These are phyloP conservation scores for Agapostemon virescens DNA, from an alignment of 2,888 invertebrate species.

Conservation along the genomic window DNA sequence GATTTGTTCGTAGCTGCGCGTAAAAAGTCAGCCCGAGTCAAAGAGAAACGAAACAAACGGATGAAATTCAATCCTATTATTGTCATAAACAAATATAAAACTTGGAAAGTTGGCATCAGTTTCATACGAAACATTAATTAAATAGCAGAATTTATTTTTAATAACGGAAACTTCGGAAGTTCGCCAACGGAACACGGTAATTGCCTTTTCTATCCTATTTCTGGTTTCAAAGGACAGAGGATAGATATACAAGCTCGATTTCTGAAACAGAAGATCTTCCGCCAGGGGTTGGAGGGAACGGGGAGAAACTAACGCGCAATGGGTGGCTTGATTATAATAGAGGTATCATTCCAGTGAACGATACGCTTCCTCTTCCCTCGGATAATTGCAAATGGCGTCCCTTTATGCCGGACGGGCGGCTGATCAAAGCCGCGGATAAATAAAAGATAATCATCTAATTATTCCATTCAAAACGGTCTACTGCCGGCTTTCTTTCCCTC, in stretches of 20 bases:
- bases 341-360: constrained; percentile 77
- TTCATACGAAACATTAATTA: too few relatives aligned
- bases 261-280: constrained; percentile 29
- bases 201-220: neutral
- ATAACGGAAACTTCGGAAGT: too few relatives aligned
- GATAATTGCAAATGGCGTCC: constrained; percentile 79
- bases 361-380: constrained; percentile 72
- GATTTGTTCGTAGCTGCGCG: too few relatives aligned
- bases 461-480: constrained; percentile 72
- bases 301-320: constrained; percentile 73
- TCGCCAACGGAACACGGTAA: too few relatives aligned
- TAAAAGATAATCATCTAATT: constrained; percentile 78
- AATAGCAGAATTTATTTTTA: too few relatives aligned
- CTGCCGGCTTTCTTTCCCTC: constrained; percentile 50
- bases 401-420: constrained; percentile 69
- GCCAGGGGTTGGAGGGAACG: constrained; percentile 27
- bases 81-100: too few relatives aligned
- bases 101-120: too few relatives aligned
- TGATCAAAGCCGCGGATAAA: constrained; percentile 77
- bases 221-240: neutral
- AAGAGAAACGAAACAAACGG: too few relatives aligned
- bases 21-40: too few relatives aligned
- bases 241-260: constrained; percentile 15
- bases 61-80: too few relatives aligned
- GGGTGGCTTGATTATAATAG: constrained; percentile 80